Evolutionary conservation across 2,113 vertebrate species (phyloP), one percentile per base, ranked within the genome.

Genomic region (Pipra filicauda): DNA sequence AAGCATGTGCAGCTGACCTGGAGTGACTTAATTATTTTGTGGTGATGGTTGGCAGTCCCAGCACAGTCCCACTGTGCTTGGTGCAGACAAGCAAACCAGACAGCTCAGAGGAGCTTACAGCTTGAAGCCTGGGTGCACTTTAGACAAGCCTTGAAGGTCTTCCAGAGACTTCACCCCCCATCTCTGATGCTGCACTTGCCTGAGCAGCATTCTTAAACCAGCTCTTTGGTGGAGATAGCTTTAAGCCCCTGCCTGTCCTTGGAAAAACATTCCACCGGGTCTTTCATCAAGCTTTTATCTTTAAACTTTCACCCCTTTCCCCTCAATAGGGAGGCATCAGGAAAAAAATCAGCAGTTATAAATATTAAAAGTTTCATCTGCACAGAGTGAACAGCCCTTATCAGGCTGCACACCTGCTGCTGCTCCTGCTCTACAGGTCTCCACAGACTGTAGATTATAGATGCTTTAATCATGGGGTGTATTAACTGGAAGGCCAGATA

Each of bases 341-440:
- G 93, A 14, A 57, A 86, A 87, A 73, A 91, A 90, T 80, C 88
- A 91, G 75, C 67, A 5, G 85, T 91, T 96, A 93, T 92, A 96
- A 94, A 95, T 97, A 96, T 93, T 90, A 80, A 95, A 97, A 95
- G 92, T 96, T 97, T 86, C 89, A 78, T 94, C 90, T 85, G 92
- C 82, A 16, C 37, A 3, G 64, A 94, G 74, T 17, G 83, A 95
- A 83, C 78, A 93, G 19, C 44, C 75, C 96, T 97, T 97, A 96
- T 96, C 96, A 93, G 94, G 82, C 96, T 73, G 82, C 92, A 86
- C 96, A 95, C 79, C 88, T 93, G 85, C 93, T 88, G 82, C 81
- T 74, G 93, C 93, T 80, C 0, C 92, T 65, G 78, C 94, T 95
- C 91, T 41, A 16, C 91, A 57, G 94, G 90, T 96, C 95, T 95